Evolutionary conservation across 2,797 vertebrate species (phyloP).

Genomic region (Muraenolepis orangiensis): DNA sequence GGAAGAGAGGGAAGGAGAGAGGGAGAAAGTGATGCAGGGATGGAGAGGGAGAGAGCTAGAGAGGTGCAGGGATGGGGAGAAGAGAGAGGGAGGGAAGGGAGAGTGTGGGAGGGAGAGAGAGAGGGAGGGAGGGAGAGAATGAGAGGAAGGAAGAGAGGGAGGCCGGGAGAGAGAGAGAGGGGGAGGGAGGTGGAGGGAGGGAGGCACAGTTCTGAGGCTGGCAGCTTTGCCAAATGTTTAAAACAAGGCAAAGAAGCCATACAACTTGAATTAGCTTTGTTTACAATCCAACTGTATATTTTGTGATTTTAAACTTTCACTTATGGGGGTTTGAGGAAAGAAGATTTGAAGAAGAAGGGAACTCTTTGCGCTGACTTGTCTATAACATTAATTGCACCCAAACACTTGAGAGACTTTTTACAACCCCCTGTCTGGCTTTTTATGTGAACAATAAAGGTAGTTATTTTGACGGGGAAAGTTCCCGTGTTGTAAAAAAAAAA

Average conservation of each 20-base stretch:
- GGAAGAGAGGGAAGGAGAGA: too few relatives aligned
- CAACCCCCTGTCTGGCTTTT: background rate
- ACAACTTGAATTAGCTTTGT: background rate
- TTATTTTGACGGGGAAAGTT: background rate
- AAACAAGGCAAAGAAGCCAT: conserved; percentile 1
- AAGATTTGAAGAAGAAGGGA: background rate
- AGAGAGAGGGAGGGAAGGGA: too few relatives aligned
- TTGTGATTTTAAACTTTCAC: conserved; percentile 1
- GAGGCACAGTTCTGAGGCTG: background rate
- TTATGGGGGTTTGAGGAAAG: background rate
- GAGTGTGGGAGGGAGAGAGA: too few relatives aligned
- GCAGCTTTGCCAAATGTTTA: background rate
- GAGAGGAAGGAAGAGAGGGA: background rate
- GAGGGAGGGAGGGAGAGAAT: background rate
- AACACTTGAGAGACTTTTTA: background rate
- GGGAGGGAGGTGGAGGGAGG: too few relatives aligned
- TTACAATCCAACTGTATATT: background rate
- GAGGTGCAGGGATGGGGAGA: background rate
- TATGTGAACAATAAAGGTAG: background rate
- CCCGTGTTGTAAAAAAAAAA: conserved; percentile 17
- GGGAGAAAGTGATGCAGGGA: too few relatives aligned
- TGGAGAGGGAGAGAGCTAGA: too few relatives aligned
- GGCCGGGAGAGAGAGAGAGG: too few relatives aligned
- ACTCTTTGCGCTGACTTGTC: background rate
- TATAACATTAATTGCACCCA: background rate